phyloP scores from a whole-genome alignment of 2,113 vertebrate genomes.

The Coptodon rendalli region DNA sequence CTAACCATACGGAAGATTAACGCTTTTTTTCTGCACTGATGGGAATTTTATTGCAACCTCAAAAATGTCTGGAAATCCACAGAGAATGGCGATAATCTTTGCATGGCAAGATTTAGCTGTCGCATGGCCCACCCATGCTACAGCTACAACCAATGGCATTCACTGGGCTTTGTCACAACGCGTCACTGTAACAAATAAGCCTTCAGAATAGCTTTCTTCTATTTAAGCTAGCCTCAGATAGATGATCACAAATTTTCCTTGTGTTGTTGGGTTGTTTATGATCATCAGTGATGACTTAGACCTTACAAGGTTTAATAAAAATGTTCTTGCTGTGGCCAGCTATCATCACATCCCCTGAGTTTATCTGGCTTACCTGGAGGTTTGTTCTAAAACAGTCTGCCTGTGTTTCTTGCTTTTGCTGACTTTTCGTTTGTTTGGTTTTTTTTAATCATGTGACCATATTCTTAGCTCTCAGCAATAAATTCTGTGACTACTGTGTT shows the following conservation, averaged over 20 bases:
- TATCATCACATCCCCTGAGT: neutral
- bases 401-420: neutral
- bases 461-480: neutral
- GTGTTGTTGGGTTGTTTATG: neutral
- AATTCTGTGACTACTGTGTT: neutral
- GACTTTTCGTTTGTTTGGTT: neutral
- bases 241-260: neutral
- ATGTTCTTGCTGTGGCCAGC: neutral
- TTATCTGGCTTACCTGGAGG: neutral
- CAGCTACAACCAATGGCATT: neutral
- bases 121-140: neutral
- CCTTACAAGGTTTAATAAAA: neutral
- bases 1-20: slow-evolving; percentile 7
- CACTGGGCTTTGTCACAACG: neutral
- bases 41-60: slow-evolving; percentile 25
- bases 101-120: neutral
- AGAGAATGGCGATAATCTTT: neutral
- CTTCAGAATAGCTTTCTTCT: neutral
- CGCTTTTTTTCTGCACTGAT: neutral
- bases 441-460: neutral
- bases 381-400: neutral
- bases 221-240: neutral
- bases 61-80: slow-evolving; percentile 11
- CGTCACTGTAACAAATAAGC: neutral
- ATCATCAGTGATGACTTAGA: neutral